Evolutionary conservation across 2,113 vertebrate species (phyloP).

Genomic region (Sebastes schlegelii): DNA sequence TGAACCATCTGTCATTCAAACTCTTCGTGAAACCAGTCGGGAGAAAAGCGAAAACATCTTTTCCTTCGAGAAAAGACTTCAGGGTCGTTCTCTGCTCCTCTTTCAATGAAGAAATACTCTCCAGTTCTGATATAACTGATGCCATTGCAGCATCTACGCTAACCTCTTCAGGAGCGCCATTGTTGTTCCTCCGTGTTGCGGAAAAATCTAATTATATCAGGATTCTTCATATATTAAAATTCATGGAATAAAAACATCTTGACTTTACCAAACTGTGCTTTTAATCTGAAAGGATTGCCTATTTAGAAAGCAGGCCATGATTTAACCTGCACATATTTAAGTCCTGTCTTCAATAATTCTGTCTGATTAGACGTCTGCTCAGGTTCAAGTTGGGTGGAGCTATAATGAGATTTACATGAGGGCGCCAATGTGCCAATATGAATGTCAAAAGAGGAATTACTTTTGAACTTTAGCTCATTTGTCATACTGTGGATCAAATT

Average conservation of each 20-base stretch:
- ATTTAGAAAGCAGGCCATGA: conserved; percentile 11
- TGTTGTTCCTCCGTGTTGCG: too few relatives aligned
- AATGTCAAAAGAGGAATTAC: background rate
- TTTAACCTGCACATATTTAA: background rate
- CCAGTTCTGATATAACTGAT: too few relatives aligned
- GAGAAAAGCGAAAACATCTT: too few relatives aligned
- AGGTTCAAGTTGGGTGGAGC: conserved; percentile 24
- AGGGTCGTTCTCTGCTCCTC: too few relatives aligned
- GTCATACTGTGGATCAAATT: background rate
- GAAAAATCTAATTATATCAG: background rate
- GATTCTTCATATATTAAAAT: background rate
- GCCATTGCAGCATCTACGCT: too few relatives aligned
- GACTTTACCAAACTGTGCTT: background rate
- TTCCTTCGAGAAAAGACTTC: too few relatives aligned
- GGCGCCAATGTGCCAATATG: background rate
- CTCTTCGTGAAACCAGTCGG: too few relatives aligned
- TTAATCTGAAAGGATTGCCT: background rate
- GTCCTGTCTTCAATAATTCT: conserved; percentile 38
- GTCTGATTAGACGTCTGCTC: conserved; percentile 29
- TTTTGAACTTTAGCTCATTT: background rate
- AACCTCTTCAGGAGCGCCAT: too few relatives aligned
- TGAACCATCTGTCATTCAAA: too few relatives aligned
- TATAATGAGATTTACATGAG: conserved; percentile 21
- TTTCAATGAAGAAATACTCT: too few relatives aligned
- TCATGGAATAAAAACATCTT: background rate